Conservation (phyloP, 92 coral and sea anemone species). For the Epizoanthus fatuus region DNA sequence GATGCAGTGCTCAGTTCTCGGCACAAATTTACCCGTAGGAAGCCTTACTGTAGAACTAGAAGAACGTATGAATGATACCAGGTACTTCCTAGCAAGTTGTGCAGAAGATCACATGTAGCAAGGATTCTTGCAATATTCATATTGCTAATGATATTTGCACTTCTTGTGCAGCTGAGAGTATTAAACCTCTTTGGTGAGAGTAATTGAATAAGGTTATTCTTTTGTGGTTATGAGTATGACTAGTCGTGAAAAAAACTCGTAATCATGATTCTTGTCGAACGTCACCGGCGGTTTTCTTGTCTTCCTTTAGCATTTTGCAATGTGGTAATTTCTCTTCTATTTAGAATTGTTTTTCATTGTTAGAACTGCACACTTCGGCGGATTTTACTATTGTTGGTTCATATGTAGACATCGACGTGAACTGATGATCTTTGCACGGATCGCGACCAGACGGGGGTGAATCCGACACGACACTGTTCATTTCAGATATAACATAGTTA, state of each 20-base stretch:
- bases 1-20: neutral
- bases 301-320: neutral
- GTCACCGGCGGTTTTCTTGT: slow-evolving; percentile 9
- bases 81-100: neutral
- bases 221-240: slow-evolving; percentile 30
- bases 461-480: slow-evolving; percentile 14
- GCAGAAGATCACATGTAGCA: neutral
- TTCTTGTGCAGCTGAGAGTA: neutral
- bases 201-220: neutral
- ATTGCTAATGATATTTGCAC: slow-evolving; percentile 38
- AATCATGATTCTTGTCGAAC: neutral
- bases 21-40: neutral
- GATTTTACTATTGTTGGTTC: neutral
- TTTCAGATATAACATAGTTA: slow-evolving; percentile 3
- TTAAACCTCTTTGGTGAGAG: neutral
- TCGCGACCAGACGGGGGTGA: slow-evolving; percentile 8
- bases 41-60: neutral
- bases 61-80: neutral
- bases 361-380: neutral
- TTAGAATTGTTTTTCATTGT: slow-evolving; percentile 17
- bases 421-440: neutral
- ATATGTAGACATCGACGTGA: too few relatives aligned
- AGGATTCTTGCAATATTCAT: neutral
- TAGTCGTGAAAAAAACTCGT: slow-evolving; percentile 10
- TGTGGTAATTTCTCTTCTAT: neutral